Conservation (phyloP, 2,888 invertebrate species). For the Galeopsomyia nigrocyanea region DNA sequence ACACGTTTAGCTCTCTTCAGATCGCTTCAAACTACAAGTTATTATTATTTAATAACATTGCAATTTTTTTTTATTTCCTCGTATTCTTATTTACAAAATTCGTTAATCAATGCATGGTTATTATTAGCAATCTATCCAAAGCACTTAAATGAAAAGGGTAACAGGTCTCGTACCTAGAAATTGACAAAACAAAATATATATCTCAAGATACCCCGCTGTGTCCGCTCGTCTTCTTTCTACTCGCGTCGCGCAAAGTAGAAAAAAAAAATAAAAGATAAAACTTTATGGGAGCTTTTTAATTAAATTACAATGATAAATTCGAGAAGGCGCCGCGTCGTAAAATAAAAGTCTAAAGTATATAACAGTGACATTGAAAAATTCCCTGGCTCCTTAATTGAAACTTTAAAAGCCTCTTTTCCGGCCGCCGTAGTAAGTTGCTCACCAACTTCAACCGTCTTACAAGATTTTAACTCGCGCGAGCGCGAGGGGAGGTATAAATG, state of each 20-base stretch:
- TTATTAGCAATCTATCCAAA: too few relatives aligned
- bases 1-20: too few relatives aligned
- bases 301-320: slow-evolving; percentile 13
- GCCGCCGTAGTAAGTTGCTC: slow-evolving; percentile 24
- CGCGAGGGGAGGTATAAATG: slow-evolving; percentile 20
- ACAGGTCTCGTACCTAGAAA: too few relatives aligned
- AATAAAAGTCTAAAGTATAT: slow-evolving; percentile 18
- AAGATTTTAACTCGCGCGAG: slow-evolving; percentile 29
- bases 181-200: too few relatives aligned
- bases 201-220: too few relatives aligned
- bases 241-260: neutral
- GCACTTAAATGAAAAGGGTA: too few relatives aligned
- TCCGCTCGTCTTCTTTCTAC: too few relatives aligned
- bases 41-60: too few relatives aligned
- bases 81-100: too few relatives aligned
- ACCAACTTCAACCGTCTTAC: slow-evolving; percentile 21
- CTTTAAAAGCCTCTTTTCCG: slow-evolving; percentile 39
- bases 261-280: neutral
- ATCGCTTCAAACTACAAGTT: too few relatives aligned
- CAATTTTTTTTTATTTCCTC: too few relatives aligned
- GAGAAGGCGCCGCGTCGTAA: slow-evolving; percentile 3
- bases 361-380: slow-evolving; percentile 38
- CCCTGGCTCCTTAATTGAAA: slow-evolving; percentile 39
- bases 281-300: slow-evolving; percentile 7
- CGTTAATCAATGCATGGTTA: too few relatives aligned